These are phyloP conservation scores for Aphodius sticticus DNA, from an alignment of 2,888 invertebrate species.

Conservation along the genomic window DNA sequence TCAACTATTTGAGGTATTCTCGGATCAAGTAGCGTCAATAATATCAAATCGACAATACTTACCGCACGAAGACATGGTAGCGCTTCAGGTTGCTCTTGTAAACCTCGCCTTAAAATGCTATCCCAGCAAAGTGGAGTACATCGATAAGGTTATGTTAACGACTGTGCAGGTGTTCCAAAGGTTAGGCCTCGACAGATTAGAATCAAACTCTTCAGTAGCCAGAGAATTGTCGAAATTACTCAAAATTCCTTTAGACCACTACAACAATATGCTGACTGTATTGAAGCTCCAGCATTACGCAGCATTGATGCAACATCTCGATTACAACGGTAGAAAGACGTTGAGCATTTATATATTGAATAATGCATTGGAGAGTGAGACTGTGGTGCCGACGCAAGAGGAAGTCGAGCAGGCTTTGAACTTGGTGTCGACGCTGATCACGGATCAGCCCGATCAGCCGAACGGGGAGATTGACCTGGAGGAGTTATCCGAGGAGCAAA, in stretches of 20 bases:
- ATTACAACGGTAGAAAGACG: conserved; percentile 85
- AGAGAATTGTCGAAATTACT: conserved; percentile 92
- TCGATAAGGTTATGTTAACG: conserved; percentile 92
- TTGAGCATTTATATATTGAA: conserved; percentile 89
- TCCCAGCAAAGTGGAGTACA: conserved; percentile 92
- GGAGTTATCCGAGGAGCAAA: conserved; percentile 97
- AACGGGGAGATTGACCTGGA: conserved; percentile 79
- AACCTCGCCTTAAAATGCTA: conserved; percentile 97
- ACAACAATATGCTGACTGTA: conserved; percentile 89
- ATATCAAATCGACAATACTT: conserved; percentile 93
- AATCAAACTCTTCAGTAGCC: conserved; percentile 84
- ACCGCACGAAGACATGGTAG: conserved; percentile 94
- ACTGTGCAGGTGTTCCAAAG: conserved; percentile 88
- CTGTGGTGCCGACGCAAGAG: conserved; percentile 85
- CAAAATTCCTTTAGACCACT: conserved; percentile 94
- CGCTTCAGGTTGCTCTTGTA: conserved; percentile 92
- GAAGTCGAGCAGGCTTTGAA: conserved; percentile 70
- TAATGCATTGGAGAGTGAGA: conserved; percentile 91
- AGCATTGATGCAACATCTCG: conserved; percentile 85
- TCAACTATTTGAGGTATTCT: conserved; percentile 97
- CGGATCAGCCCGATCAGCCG: conserved; percentile 82
- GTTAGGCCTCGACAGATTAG: conserved; percentile 82
- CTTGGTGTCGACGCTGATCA: conserved; percentile 85
- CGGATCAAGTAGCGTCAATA: conserved; percentile 94
- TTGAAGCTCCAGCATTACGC: conserved; percentile 88